Percentiles rank a stretch among this genome's conserved stretches.
phyloP scores from a whole-genome alignment of 2,797 vertebrate genomes.

The Bucorvus abyssinicus region DNA sequence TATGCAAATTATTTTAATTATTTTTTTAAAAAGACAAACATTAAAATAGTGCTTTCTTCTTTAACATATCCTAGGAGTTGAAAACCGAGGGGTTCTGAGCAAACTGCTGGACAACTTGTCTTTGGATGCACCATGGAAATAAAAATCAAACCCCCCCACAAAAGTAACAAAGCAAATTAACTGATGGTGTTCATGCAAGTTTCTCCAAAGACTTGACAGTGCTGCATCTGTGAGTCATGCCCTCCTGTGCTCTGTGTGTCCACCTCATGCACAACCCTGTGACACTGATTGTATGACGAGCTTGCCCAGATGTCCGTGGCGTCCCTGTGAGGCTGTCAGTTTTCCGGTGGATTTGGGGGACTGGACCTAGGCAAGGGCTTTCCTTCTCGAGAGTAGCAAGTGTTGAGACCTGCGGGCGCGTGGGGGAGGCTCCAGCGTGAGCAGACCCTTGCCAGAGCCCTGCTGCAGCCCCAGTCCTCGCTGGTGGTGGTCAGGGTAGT shows the following conservation, averaged over 20 bases:
- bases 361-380: conserved; percentile 15
- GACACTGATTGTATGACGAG: conserved; percentile 64
- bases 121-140: conserved; percentile 75
- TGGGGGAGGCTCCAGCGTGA: neutral
- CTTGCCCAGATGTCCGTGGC: conserved; percentile 60
- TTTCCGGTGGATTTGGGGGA: conserved; percentile 24
- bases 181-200: conserved; percentile 71
- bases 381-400: neutral
- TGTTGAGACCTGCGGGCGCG: neutral
- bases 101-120: conserved; percentile 74
- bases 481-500: neutral
- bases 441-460: neutral
- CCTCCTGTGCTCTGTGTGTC: conserved; percentile 72
- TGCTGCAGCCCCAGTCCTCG: accelerated
- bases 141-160: conserved; percentile 67
- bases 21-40: conserved; percentile 71
- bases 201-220: conserved; percentile 75
- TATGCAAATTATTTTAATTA: conserved; percentile 83
- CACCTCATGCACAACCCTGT: conserved; percentile 58
- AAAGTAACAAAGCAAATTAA: conserved; percentile 74
- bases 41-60: conserved; percentile 80
- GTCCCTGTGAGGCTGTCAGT: conserved; percentile 48
- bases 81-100: conserved; percentile 72
- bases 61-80: conserved; percentile 75
- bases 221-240: conserved; percentile 73